phyloP scores from a whole-genome alignment of 2,113 vertebrate species.

The Uropsilus gracilis region DNA sequence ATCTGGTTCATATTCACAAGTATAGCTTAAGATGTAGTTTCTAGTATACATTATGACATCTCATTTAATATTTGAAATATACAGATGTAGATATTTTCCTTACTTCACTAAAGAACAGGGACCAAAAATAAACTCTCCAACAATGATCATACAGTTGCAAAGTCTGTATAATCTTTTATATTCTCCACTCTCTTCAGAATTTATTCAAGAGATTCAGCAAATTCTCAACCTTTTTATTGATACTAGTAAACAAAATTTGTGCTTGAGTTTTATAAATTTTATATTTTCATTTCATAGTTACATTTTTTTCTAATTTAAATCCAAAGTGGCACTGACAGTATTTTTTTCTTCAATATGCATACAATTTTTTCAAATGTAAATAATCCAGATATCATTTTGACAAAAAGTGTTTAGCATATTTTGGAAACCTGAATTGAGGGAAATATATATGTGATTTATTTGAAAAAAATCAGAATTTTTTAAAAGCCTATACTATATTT shows the following conservation, averaged over 20 bases:
- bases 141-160: neutral
- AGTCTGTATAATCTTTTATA: neutral
- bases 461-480: neutral
- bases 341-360: neutral
- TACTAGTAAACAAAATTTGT: neutral
- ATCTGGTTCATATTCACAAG: neutral
- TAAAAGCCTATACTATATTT: neutral
- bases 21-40: neutral
- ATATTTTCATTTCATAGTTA: slow-evolving; percentile 37
- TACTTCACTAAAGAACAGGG: neutral
- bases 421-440: neutral
- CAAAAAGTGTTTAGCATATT: slow-evolving; percentile 33
- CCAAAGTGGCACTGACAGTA: neutral
- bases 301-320: slow-evolving; percentile 44
- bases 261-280: slow-evolving; percentile 32
- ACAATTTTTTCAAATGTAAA: slow-evolving; percentile 35
- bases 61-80: neutral
- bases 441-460: neutral
- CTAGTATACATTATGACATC: neutral
- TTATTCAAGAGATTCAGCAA: neutral
- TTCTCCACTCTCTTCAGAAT: neutral
- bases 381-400: slow-evolving; percentile 47
- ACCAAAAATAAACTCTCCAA: neutral
- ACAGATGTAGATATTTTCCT: neutral
- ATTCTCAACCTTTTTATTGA: neutral